Base-by-base conservation (phyloP, 2,797 vertebrate species). In the Pipistrellus nathusii region DNA sequence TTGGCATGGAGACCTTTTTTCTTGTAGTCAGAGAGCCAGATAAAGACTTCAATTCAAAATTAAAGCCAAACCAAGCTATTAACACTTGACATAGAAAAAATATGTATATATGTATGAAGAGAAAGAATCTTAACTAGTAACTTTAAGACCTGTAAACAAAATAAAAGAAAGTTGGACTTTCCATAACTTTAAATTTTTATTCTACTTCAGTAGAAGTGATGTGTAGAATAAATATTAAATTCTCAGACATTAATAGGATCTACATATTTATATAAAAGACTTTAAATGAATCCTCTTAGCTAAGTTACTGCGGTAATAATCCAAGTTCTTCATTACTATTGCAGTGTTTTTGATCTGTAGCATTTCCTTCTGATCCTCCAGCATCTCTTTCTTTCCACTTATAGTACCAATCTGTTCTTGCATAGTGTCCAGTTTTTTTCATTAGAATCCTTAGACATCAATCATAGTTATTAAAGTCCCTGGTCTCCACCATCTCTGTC, bases 1-100 rank as follows among this genome's bases (percentile, higher is more conserved):
- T 98, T 98, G 96, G 97, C 97, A 97, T 96, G 85, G 91, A 95
- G 90, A 88, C 95, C 95, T 97, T 96, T 96, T 94, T 97, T 93
- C 96, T 89, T 96, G 72, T 91, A 91, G 93, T 97, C 93, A 92
- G 80, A 95, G 88, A 97, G 95, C 66, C 90, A 98, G 96, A 97
- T 96, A 97, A 98, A 91, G 27, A 1, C 64, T 97, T 92, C 71
- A 78, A 97, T 93, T 98, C 89, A 97, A 98, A 97, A 91, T 95
- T 95, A 97, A 64, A 93, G 78, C 38, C 46, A 94, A 96, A 97
- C 90, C 51, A 95, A 97, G 90, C 93, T 95, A 92, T 93, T 94
- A 93, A 90, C 41, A 81, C n/a, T 93, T 94, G 21, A 80, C 44
- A 92, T 9, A 88, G 9, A 38, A 92, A 92, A 27, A 30, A 91